phyloP scores from a whole-genome alignment of 2,888 invertebrate species.

The Blastobasis lacticolella region DNA sequence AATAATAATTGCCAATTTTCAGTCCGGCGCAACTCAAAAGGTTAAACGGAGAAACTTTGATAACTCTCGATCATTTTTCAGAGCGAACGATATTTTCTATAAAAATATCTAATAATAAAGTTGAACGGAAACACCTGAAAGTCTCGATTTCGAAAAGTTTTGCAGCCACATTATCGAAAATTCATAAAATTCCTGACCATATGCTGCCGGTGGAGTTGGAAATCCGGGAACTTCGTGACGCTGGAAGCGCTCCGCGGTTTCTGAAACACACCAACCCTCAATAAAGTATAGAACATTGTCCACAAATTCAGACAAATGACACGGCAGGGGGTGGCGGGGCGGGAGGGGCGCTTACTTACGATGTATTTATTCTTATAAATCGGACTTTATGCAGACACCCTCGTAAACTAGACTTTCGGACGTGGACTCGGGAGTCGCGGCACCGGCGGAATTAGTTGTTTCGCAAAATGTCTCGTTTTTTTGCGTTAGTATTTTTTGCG shows the following conservation, averaged over 20 bases:
- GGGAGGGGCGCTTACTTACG: slow-evolving; percentile 23
- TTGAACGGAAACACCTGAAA: neutral
- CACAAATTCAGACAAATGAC: slow-evolving; percentile 17
- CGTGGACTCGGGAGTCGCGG: slow-evolving; percentile 1
- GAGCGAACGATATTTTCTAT: neutral
- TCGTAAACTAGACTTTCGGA: slow-evolving; percentile 41
- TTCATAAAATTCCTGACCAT: neutral
- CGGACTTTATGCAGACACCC: slow-evolving; percentile 36
- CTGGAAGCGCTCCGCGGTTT: neutral
- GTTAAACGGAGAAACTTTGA: no score
- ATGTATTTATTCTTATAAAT: slow-evolving; percentile 50
- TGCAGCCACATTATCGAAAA: neutral
- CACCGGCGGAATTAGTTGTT: no score
- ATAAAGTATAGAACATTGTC: neutral
- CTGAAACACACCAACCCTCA: neutral
- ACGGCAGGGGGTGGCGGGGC: slow-evolving; percentile 13
- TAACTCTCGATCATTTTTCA: neutral
- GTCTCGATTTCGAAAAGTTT: neutral
- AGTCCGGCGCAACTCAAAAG: no score
- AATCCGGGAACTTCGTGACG: neutral
- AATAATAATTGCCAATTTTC: no score
- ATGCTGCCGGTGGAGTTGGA: neutral
- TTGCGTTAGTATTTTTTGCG: no score
- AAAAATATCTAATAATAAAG: neutral
- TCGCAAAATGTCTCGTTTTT: no score